Evolutionary conservation across 2,113 vertebrate species (phyloP).

Genomic region (Mastomys natalensis): DNA sequence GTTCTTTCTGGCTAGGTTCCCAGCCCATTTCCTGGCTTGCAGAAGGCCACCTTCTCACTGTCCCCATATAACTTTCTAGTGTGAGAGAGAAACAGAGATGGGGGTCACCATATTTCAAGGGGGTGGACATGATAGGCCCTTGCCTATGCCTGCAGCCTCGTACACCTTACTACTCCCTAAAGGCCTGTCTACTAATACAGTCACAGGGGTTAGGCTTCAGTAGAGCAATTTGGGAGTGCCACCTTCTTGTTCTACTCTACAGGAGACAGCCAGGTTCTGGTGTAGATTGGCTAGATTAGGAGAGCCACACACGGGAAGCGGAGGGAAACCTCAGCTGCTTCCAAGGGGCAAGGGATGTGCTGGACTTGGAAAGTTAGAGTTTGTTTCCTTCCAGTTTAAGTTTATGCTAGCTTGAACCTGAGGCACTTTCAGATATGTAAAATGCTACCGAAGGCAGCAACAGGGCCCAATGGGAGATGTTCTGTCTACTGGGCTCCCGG

Average conservation of each 20-base stretch:
- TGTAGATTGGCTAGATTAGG: not conserved
- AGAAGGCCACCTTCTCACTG: not conserved
- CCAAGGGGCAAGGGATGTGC: not conserved
- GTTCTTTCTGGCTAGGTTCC: not conserved
- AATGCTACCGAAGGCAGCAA: accelerated
- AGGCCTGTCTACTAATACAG: accelerated
- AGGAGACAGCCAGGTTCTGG: not conserved
- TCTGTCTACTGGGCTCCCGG: too few relatives aligned
- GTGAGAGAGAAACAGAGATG: not conserved
- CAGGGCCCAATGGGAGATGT: not conserved
- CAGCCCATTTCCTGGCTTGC: not conserved
- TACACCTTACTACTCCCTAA: not conserved
- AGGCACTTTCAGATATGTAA: not conserved
- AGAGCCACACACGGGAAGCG: not conserved
- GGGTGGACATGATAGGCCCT: not conserved
- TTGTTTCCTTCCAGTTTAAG: not conserved
- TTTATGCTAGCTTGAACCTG: not conserved
- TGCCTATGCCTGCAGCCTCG: too few relatives aligned
- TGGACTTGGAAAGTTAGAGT: not conserved
- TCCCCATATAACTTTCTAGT: not conserved
- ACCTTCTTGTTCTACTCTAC: not conserved
- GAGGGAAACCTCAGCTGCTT: not conserved
- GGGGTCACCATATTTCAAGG: not conserved
- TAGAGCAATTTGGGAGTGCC: not conserved
- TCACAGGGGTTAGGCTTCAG: accelerated